Evolutionary conservation across 2,797 vertebrate species (phyloP), one percentile per base, ranked within the genome.

Genomic region (Siniperca undulata): DNA sequence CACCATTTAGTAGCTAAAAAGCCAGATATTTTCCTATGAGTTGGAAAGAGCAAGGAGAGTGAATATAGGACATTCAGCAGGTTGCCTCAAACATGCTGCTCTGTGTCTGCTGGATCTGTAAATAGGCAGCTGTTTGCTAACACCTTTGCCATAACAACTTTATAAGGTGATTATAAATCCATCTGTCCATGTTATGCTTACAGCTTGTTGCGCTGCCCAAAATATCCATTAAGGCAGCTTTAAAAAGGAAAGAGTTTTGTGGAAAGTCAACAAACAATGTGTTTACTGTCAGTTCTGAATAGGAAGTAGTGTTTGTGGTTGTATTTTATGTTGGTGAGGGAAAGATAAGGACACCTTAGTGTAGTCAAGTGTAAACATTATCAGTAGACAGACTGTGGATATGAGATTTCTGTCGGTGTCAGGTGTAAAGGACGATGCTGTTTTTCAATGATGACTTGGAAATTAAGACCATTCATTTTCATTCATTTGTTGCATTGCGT

Each of bases 401-500:
- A 22, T 42, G 36, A 22, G 20, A 55, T 34, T 5, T 17, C 17
- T 13, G 30, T 19, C 1, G 0, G 11, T 75, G 59, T 48, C 55
- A 67, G 82, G 3, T 72, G 68, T 46, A 17, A 60, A 42, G 27
- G 27, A 59, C 19, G 12, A 46, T 2, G 10, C 9, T 17, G 30
- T n/a, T 70, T n/a, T 13, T 56, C 42, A 38, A 1, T 53, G 17
- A 65, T 53, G 22, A 70, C 34, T 65, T 9, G 20, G n/a, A 78
- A 68, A 66, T 69, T 3, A 2, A 69, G 24, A 20, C 19, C 22
- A 40, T 73, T 77, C 30, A 4, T 40, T 13, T 9, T 60, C 12
- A 58, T 70, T 70, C 5, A 40, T 65, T 59, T 79, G 53, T 70
- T 5, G 44, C 10, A 42, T 8, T 38, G 20, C 65, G 9, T 62